phyloP scores from a whole-genome alignment of 2,888 invertebrate species.

The Lordiphosa fenestrarum region DNA sequence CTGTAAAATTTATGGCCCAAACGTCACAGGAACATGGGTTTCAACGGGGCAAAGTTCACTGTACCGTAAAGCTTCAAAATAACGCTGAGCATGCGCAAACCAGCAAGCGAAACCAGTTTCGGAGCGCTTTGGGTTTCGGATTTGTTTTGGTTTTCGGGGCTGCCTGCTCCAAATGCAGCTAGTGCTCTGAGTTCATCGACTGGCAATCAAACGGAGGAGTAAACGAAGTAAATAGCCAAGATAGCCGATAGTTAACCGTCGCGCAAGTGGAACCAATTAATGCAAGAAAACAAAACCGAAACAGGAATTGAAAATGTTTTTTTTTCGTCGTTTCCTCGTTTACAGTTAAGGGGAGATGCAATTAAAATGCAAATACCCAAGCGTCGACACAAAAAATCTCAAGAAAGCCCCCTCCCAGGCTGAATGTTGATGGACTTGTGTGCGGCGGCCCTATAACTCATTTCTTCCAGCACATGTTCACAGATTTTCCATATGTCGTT shows the following conservation, averaged over 20 bases:
- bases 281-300: slow-evolving; percentile 39
- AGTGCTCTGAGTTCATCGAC: slow-evolving; percentile 52
- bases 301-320: slow-evolving; percentile 28
- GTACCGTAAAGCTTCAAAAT: slow-evolving; percentile 65
- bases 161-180: slow-evolving; percentile 34
- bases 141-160: slow-evolving; percentile 12
- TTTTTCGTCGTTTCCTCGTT: slow-evolving; percentile 41
- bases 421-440: slow-evolving; percentile 36
- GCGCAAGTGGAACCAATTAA: slow-evolving; percentile 69
- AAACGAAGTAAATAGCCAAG: slow-evolving; percentile 33
- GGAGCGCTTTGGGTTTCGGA: slow-evolving; percentile 32
- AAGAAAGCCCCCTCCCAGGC: slow-evolving; percentile 12
- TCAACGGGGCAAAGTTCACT: slow-evolving; percentile 55
- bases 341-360: neutral
- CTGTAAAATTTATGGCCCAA: slow-evolving; percentile 65
- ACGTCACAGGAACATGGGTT: slow-evolving; percentile 70
- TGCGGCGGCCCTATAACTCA: slow-evolving; percentile 22
- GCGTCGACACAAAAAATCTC: neutral
- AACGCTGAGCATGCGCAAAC: slow-evolving; percentile 66
- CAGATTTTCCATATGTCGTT: slow-evolving; percentile 60
- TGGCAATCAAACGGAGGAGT: slow-evolving; percentile 20
- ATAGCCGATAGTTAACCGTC: slow-evolving; percentile 54
- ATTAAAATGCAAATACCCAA: no score
- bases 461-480: slow-evolving; percentile 43
- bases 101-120: slow-evolving; percentile 54